Conservation (phyloP, 1,140 invertebrate genomes). For the Pteromalus puparum region DNA sequence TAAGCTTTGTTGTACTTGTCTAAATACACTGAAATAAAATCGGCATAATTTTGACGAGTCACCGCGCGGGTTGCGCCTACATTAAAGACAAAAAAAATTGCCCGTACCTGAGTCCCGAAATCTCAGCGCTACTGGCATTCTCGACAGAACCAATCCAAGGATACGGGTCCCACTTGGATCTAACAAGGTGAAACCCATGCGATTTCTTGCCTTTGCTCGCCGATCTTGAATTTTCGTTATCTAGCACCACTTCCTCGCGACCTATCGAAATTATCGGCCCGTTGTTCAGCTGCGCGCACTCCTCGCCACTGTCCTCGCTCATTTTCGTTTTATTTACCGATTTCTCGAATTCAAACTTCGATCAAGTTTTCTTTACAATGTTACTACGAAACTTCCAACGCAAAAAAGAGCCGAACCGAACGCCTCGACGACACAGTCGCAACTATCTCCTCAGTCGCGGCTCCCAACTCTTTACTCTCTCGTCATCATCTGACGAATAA, state of each 20-base stretch:
- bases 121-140: slow-evolving; percentile 64
- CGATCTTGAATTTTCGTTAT: slow-evolving; percentile 24
- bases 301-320: neutral
- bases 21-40: too few species aligned
- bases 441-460: neutral
- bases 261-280: slow-evolving; percentile 57
- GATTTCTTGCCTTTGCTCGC: slow-evolving; percentile 58
- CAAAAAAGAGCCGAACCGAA: neutral
- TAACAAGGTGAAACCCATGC: slow-evolving; percentile 80
- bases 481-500: neutral
- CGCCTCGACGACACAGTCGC: neutral
- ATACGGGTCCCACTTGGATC: slow-evolving; percentile 84
- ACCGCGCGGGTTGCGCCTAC: too few species aligned
- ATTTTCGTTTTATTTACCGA: neutral
- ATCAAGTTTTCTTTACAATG: too few species aligned
- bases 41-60: too few species aligned
- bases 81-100: too few species aligned
- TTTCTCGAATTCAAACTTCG: neutral
- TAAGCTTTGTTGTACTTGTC: too few species aligned
- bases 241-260: slow-evolving; percentile 58
- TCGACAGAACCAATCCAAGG: slow-evolving; percentile 78
- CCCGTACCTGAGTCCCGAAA: slow-evolving; percentile 66
- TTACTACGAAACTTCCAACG: neutral
- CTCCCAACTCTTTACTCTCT: neutral
- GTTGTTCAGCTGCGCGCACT: neutral